A percentile compares a stretch with the other conserved stretches of the same genome.
Evolutionary conservation across 1,140 invertebrate genomes (phyloP).

Genomic region (Conopomorpha cramerella): DNA sequence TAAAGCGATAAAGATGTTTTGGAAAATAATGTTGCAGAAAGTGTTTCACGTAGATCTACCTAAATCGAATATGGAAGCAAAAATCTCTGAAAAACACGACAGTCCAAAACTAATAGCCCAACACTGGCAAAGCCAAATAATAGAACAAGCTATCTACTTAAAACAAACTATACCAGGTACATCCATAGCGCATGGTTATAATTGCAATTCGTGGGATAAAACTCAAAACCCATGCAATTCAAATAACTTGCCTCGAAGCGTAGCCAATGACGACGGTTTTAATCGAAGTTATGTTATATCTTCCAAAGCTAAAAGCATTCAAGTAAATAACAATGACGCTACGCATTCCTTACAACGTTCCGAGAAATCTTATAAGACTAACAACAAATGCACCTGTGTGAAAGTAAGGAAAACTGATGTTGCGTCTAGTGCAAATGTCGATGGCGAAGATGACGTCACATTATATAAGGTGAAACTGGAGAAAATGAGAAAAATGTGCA

Average conservation of each 20-base stretch:
- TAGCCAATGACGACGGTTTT: no score
- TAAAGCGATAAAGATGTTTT: constrained; percentile 46
- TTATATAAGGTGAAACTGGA: constrained; percentile 17
- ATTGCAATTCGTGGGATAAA: not conserved
- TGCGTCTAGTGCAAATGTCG: not conserved
- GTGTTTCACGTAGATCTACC: constrained; percentile 35
- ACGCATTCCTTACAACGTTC: no score
- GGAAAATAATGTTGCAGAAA: constrained; percentile 40
- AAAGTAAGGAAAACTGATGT: not conserved
- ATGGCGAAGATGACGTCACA: constrained; percentile 11
- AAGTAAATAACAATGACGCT: no score
- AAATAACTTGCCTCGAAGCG: no score
- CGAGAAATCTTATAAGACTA: not conserved
- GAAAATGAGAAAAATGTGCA: constrained; percentile 16
- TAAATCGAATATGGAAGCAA: no score
- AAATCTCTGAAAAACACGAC: no score
- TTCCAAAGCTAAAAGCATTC: not conserved
- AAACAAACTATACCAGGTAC: not conserved
- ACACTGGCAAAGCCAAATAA: not conserved
- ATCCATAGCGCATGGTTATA: not conserved
- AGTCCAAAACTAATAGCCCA: no score
- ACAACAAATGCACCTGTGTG: not conserved
- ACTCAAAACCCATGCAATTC: no score
- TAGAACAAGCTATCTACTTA: not conserved
- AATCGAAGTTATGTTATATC: not conserved